Evolutionary conservation across 2,888 invertebrate genomes (phyloP).

Genomic region (Dasysyrphus albostriatus): DNA sequence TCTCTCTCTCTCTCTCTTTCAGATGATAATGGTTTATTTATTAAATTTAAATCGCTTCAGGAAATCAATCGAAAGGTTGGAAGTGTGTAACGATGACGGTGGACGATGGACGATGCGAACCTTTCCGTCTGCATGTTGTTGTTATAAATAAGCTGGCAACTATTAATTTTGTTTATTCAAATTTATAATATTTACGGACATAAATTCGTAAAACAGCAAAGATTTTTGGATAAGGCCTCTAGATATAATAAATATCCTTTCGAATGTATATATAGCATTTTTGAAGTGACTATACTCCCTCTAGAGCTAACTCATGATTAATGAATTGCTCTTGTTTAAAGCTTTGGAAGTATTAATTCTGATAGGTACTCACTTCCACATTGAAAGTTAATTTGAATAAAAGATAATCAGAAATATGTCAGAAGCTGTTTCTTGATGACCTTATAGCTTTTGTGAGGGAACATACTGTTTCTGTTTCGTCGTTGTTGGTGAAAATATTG

Average conservation of each 20-base stretch:
- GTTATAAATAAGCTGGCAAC: slow-evolving; percentile 3
- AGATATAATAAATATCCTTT: slow-evolving; percentile 52
- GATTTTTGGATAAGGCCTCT: slow-evolving; percentile 8
- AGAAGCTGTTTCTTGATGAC: too few relatives aligned
- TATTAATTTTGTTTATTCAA: slow-evolving; percentile 55
- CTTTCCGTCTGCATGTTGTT: neutral
- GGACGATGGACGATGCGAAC: neutral
- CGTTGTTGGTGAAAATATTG: too few relatives aligned
- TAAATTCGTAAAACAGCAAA: slow-evolving; percentile 44
- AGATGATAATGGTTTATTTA: slow-evolving; percentile 57
- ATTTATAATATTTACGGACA: slow-evolving; percentile 50
- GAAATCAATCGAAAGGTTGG: slow-evolving; percentile 67
- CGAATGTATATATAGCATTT: slow-evolving; percentile 45
- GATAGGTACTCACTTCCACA: too few relatives aligned
- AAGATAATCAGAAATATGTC: too few relatives aligned
- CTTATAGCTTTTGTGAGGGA: too few relatives aligned
- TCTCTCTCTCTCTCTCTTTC: neutral
- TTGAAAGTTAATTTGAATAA: too few relatives aligned
- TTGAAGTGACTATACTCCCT: slow-evolving; percentile 47
- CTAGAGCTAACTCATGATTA: slow-evolving; percentile 56
- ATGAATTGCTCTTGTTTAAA: slow-evolving; percentile 59
- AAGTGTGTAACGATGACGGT: neutral
- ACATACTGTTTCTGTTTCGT: too few relatives aligned
- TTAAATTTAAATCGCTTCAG: slow-evolving; percentile 73
- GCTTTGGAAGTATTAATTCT: slow-evolving; percentile 37